phyloP scores from a whole-genome alignment of 2,113 vertebrate genomes.

The Plectropomus leopardus region DNA sequence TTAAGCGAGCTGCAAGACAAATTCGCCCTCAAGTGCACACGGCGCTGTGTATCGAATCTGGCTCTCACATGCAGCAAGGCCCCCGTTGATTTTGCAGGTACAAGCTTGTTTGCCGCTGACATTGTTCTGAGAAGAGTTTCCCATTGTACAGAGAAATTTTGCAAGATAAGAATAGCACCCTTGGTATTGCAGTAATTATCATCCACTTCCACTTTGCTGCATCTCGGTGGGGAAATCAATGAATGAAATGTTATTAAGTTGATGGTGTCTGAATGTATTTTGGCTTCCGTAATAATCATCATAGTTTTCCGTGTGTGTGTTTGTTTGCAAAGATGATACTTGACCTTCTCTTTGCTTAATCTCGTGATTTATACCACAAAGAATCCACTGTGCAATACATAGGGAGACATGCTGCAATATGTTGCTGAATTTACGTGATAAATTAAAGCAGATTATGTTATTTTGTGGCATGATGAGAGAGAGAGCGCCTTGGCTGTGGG shows the following conservation, averaged over 20 bases:
- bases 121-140: slow-evolving; percentile 2
- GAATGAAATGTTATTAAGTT: slow-evolving; percentile 49
- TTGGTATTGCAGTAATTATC: slow-evolving; percentile 48
- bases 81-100: slow-evolving; percentile 32
- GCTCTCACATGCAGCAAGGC: not conserved
- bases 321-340: slow-evolving; percentile 3
- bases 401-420: slow-evolving; percentile 6
- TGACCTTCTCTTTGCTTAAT: slow-evolving; percentile 20
- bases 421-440: slow-evolving; percentile 31
- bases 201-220: slow-evolving; percentile 43
- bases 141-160: not conserved
- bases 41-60: not conserved
- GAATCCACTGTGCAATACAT: not conserved
- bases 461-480: slow-evolving; percentile 41
- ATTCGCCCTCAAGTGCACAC: not conserved
- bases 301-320: not conserved
- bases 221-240: slow-evolving; percentile 10
- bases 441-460: slow-evolving; percentile 56
- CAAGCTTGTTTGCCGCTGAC: slow-evolving; percentile 15
- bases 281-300: slow-evolving; percentile 28
- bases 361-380: slow-evolving; percentile 9
- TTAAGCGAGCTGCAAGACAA: slow-evolving; percentile 40
- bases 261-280: slow-evolving; percentile 23
- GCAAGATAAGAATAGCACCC: slow-evolving; percentile 34
- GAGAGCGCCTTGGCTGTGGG: slow-evolving; percentile 48